These are phyloP conservation scores for Prorops nasuta DNA, from an alignment of 1,140 invertebrate genomes.

Conservation along the genomic window DNA sequence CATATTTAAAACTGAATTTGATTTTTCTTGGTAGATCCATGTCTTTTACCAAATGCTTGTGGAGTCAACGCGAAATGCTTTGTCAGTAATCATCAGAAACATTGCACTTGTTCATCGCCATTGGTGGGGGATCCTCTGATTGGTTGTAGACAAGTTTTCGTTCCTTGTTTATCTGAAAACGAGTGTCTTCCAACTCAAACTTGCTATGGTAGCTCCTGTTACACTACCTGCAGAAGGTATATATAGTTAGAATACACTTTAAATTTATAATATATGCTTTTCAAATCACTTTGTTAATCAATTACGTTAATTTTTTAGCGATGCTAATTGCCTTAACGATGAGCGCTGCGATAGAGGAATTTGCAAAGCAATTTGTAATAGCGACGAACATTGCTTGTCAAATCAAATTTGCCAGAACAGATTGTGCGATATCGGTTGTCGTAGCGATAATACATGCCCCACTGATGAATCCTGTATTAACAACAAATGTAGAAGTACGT, in stretches of 20 bases:
- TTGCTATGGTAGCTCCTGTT: conserved; percentile 74
- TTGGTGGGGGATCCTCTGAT: conserved; percentile 73
- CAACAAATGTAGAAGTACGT: conserved; percentile 75
- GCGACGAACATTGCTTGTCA: conserved; percentile 73
- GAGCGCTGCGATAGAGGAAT: conserved; percentile 79
- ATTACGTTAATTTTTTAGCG: conserved; percentile 63
- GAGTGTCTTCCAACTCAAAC: conserved; percentile 68
- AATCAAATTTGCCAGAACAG: conserved; percentile 85
- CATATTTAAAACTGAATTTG: background rate
- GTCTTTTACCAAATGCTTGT: conserved; percentile 73
- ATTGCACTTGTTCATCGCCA: conserved; percentile 71
- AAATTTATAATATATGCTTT: too few relatives aligned
- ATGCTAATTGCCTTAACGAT: conserved; percentile 77
- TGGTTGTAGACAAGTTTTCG: conserved; percentile 68
- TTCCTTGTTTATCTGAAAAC: conserved; percentile 62
- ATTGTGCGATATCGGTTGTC: conserved; percentile 80
- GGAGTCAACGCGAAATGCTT: conserved; percentile 78
- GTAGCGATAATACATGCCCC: conserved; percentile 77
- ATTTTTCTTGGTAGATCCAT: conserved; percentile 59
- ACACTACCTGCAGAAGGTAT: conserved; percentile 70
- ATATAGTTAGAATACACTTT: too few relatives aligned
- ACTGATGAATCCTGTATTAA: conserved; percentile 75
- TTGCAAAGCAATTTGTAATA: conserved; percentile 82
- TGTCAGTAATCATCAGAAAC: conserved; percentile 67
- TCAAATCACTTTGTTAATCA: conserved; percentile 21